phyloP scores from a whole-genome alignment of 1,140 invertebrate species.

The Agrypnia vestita region DNA sequence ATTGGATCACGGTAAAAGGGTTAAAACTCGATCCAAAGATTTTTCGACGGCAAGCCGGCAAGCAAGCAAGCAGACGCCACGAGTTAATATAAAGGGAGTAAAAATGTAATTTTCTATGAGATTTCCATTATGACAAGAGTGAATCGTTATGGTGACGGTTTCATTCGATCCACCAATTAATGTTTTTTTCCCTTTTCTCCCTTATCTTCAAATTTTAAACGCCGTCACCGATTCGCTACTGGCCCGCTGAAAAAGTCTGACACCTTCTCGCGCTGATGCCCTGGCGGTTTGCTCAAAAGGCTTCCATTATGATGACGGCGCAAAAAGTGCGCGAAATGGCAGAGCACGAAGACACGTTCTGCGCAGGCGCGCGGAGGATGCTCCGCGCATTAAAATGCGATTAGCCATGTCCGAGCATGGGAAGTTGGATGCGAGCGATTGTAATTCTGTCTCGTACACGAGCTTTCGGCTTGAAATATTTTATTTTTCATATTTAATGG shows the following conservation, averaged over 20 bases:
- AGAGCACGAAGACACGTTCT: background rate
- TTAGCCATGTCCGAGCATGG: constrained; percentile 17
- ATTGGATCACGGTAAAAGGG: too few relatives aligned
- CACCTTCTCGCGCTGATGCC: constrained; percentile 27
- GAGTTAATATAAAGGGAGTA: too few relatives aligned
- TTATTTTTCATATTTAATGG: too few relatives aligned
- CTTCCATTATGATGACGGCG: constrained; percentile 15
- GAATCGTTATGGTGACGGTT: too few relatives aligned
- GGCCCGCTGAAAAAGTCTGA: constrained; percentile 8
- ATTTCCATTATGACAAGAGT: too few relatives aligned
- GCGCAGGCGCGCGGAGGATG: constrained; percentile 11
- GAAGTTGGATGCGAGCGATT: background rate
- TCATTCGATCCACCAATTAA: too few relatives aligned
- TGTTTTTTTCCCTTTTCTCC: background rate
- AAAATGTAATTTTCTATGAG: too few relatives aligned
- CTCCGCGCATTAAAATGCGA: constrained; percentile 24
- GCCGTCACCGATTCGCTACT: background rate
- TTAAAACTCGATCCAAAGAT: too few relatives aligned
- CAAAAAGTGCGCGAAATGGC: background rate
- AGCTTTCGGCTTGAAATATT: too few relatives aligned
- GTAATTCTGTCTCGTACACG: background rate
- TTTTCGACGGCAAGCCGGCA: too few relatives aligned
- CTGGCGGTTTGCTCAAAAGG: constrained; percentile 21
- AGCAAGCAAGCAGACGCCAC: too few relatives aligned
- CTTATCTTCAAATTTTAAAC: background rate